A percentile compares a stretch with the other conserved stretches of the same genome.
Evolutionary conservation across 2,888 invertebrate genomes (phyloP).

Genomic region (Drosophila silvestris): DNA sequence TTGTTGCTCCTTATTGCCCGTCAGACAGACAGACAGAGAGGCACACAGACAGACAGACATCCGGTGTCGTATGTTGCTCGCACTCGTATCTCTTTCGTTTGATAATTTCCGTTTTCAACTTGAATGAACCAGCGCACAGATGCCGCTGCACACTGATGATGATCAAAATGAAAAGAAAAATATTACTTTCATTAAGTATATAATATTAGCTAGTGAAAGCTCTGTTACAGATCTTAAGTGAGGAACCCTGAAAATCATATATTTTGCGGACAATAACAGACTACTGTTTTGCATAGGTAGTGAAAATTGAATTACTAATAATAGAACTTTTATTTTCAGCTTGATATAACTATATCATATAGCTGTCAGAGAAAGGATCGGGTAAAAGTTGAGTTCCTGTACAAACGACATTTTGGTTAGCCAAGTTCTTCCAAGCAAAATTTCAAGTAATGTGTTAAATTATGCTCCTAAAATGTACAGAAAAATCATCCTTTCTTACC

Average conservation of each 20-base stretch:
- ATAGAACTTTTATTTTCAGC: neutral
- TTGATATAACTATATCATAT: neutral
- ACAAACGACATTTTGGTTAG: neutral
- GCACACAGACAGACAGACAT: slow-evolving; percentile 72
- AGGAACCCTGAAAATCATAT: neutral
- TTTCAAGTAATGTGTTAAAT: no score
- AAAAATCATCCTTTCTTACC: neutral
- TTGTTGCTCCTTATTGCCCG: slow-evolving; percentile 42
- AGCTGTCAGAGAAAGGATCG: no score
- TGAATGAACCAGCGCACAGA: slow-evolving; percentile 55
- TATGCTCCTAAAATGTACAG: no score
- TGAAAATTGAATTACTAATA: neutral
- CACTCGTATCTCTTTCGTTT: slow-evolving; percentile 74
- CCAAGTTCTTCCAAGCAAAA: no score
- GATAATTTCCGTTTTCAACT: slow-evolving; percentile 78
- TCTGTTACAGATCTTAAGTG: neutral
- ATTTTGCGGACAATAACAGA: neutral
- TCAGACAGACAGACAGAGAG: neutral
- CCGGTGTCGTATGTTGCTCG: slow-evolving; percentile 76
- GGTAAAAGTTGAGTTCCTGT: no score
- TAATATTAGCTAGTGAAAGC: neutral
- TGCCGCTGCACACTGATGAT: slow-evolving; percentile 52
- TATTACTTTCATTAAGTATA: neutral
- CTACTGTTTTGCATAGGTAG: neutral
- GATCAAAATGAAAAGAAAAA: neutral